Base-by-base conservation (phyloP, 2,113 vertebrate genomes). In the Brachirus orientalis region DNA sequence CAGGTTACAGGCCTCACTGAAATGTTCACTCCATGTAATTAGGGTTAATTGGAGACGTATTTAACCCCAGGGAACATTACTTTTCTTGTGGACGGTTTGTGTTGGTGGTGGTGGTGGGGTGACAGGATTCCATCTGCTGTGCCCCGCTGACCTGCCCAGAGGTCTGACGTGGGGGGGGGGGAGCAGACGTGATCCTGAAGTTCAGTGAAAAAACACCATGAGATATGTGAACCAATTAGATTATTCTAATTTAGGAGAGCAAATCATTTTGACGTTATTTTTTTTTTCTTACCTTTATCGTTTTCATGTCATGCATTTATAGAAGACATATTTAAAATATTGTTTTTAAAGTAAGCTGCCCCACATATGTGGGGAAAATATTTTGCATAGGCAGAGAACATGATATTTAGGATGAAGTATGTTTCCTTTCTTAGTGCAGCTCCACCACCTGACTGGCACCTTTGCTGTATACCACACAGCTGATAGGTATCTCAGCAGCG, bases 31-130 rank as follows among this genome's bases (percentile, higher is more conserved):
- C 82, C 62, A 77, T 54, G 82, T 92, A 93, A 94, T 93, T 85
- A 91, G 88, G 92, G 90, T 92, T 93, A 91, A 94, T 92, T 91
- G 86, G 86, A 83, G 83, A 86, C 43, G 75, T 80, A 90, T 92
- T 91, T 89, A 77, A 91, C 87, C 86, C 77, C 43, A 47, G 63
- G 76, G 82, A 79, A 65, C 44, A 44, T 71, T 85, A 64, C 35
- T 66, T 55, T 67, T 63, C 78, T 70, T 76, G 58, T 56, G 75
- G 83, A 73, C 22, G 61, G 58, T 64, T 77, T 83, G 44, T 38
- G 63, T 64, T 16, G 45, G 12, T 57, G 57, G 6, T 3, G 7
- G 28, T n/a, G 14, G 20, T 22, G 36, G 2, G 47, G 62, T 59
- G 55, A 35, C 5, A 7, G 63, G 63, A 50, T 63, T 77, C 83